Evolutionary conservation across 2,113 vertebrate genomes (phyloP), one percentile per base, ranked within the genome.

Genomic region (Indri indri): DNA sequence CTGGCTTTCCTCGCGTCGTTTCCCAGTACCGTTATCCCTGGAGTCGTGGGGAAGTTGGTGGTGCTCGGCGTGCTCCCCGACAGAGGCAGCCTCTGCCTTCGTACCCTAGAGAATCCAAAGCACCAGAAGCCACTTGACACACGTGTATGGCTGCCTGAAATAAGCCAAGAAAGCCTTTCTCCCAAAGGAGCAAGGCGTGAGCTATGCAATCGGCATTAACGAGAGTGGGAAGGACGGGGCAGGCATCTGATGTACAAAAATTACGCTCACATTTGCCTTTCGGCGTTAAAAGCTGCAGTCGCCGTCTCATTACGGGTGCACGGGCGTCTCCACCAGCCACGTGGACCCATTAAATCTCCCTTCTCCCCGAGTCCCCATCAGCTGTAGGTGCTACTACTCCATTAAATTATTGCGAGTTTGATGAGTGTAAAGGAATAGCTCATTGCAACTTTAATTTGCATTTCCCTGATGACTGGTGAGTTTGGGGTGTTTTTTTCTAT

Each of bases 271-370:
- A 1, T 45, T 18, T 4, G 32, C 61, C 61, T 13, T 3, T 27
- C 16, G 6, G 52, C 12, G 10, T 0, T 1, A 6, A 0, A 0
- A 8, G 42, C 81, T 3, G 4, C 61, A 0, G 77, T 0, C 25
- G 1, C 59, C 77, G 23, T 2, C 3, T 27, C 18, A 11, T 16
- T 4, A 2, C 25, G 47, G 32, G 1, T 9, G 9, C 42, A 30
- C 30, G 0, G 0, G 1, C 14, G 0, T 40, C 50, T 45, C 5
- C 11, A 13, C 12, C 42, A 50, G 54, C 25, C 65, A 1, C 0
- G 8, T 4, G 20, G 5, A 20, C 10, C n/a, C 7, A 1, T 11
- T 3, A 1, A 11, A 16, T n/a, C 5, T 37, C 7, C 52, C 90
- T n/a, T 23, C 27, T 14, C 54, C 45, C 27, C 1, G 2, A 11